phyloP scores from a whole-genome alignment of 2,113 vertebrate genomes.

The Tauraco erythrolophus region DNA sequence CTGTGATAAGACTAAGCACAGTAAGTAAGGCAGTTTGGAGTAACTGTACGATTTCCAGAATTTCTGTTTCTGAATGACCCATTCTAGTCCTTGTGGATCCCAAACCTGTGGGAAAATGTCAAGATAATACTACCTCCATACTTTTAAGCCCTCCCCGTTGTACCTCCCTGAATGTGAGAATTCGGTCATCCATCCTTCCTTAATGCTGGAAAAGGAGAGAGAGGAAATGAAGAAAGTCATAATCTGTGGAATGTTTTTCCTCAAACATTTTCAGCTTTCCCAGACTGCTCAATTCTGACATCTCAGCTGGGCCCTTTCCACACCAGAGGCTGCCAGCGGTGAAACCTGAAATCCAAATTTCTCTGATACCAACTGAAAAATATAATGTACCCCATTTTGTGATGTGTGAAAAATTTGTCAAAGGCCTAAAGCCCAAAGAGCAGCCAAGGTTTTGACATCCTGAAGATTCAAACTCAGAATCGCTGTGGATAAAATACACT shows the following conservation, averaged over 20 bases:
- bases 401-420: background rate
- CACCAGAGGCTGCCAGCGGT: background rate
- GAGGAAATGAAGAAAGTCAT: background rate
- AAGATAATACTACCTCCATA: background rate
- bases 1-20: background rate
- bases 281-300: background rate
- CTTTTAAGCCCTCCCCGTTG: background rate
- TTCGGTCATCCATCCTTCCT: background rate
- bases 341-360: background rate
- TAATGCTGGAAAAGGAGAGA: background rate
- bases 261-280: background rate
- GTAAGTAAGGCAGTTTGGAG: background rate
- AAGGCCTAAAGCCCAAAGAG: background rate
- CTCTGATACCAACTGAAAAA: background rate
- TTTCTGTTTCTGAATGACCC: background rate
- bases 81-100: background rate
- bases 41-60: background rate
- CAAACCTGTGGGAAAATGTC: background rate
- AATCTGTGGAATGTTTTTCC: background rate
- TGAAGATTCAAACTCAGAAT: background rate
- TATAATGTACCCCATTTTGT: background rate
- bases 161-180: background rate
- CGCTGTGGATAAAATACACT: background rate
- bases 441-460: background rate
- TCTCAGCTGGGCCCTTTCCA: background rate